Base-by-base conservation (phyloP, 2,113 vertebrate genomes). In the Rhabdomys dilectus region DNA sequence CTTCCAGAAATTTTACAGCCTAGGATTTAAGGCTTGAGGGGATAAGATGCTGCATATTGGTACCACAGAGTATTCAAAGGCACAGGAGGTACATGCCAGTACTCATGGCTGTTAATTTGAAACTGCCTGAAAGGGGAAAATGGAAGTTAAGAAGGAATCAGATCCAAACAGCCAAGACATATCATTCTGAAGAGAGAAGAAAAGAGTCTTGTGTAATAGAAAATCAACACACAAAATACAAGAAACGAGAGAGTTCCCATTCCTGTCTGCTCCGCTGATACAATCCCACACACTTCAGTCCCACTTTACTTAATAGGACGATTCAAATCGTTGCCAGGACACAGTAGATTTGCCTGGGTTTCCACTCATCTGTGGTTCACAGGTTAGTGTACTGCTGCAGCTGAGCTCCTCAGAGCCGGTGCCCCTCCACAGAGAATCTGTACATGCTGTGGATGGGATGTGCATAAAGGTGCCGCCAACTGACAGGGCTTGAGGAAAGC, bases 1-100 rank as follows among this genome's bases (percentile, higher is more conserved):
- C 88, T 95, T 77, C 82, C 84, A 86, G 75, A 89, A 66, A 89
- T 94, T 92, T 76, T 89, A 91, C 0, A 1, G 89, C 66, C 76
- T 31, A 1, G 89, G 78, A 96, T 97, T 96, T 93, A 29, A 13
- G 88, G 31, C 31, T 94, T 95, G 88, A 91, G 92, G 51, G 77
- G 89, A 92, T 96, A 96, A 97, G 5, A 1, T 39, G 2, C 1
- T 70, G 15, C 5, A 26, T 58, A 22, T 95, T 95, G 56, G 88
- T 81, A 76, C 62, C 45, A 70, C 53, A 73, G 62, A 70, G 96
- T 97, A 93, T 95, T 60, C 90, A 60, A 29, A 92, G 84, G 73
- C 60, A 92, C 7, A 56, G 77, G 78, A 84, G 45, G 91, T 91
- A 93, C 66, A 22, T 0, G 3, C 90, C 86, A 90, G 75, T 64